phyloP scores from a whole-genome alignment of 2,888 invertebrate species.

The Dynastes tityus region DNA sequence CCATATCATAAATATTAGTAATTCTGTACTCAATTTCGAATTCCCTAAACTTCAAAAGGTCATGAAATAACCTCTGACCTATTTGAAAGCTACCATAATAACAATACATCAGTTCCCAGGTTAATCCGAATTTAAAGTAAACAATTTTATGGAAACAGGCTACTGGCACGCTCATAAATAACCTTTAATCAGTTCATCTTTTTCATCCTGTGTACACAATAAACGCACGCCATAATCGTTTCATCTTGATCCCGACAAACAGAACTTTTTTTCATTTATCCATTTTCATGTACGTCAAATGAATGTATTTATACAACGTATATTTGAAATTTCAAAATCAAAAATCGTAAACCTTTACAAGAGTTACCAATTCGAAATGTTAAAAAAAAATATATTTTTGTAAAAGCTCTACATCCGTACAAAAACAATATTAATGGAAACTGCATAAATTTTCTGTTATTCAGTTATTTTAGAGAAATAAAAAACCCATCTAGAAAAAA shows the following conservation, averaged over 20 bases:
- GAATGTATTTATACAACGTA: too few relatives aligned
- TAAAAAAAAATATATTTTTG: too few relatives aligned
- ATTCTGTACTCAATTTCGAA: neutral
- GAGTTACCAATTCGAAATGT: too few relatives aligned
- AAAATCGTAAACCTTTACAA: too few relatives aligned
- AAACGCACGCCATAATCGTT: neutral
- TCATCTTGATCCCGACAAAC: neutral
- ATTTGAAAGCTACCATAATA: conserved; percentile 23
- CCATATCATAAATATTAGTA: neutral
- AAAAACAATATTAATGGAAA: too few relatives aligned
- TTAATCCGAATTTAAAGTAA: conserved; percentile 13
- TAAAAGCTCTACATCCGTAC: too few relatives aligned
- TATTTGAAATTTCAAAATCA: too few relatives aligned
- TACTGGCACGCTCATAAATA: conserved; percentile 3
- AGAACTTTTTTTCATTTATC: neutral
- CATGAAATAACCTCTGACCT: conserved; percentile 11
- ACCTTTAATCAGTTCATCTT: conserved; percentile 10
- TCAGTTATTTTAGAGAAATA: too few relatives aligned
- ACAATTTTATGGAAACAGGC: neutral
- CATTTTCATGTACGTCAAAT: neutral
- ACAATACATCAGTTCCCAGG: conserved; percentile 4
- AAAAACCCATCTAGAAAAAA: too few relatives aligned
- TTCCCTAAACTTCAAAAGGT: conserved; percentile 5
- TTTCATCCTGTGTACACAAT: neutral
- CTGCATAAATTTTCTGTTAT: too few relatives aligned